Conservation (phyloP, 2,797 vertebrate genomes). For the Pelobates cultripes region DNA sequence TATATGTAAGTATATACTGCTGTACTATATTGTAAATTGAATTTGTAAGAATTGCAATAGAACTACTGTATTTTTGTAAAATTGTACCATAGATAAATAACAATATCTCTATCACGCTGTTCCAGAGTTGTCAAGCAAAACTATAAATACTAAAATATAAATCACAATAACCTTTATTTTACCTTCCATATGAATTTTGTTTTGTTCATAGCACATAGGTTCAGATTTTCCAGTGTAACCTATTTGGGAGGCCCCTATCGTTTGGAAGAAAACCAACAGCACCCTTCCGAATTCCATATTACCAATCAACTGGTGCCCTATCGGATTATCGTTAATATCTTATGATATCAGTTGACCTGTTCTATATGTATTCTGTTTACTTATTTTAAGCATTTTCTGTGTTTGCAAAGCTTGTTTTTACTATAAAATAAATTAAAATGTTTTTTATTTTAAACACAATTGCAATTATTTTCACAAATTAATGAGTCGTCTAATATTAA, state of each 20-base stretch:
- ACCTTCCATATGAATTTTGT: background rate
- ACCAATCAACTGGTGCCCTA: background rate
- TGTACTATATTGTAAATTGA: constrained; percentile 77
- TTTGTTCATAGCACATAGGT: background rate
- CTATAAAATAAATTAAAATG: constrained; percentile 51
- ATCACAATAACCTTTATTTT: constrained; percentile 18
- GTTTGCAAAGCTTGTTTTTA: constrained; percentile 32
- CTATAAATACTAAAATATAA: background rate
- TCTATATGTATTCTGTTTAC: constrained; percentile 31
- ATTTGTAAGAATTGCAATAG: constrained; percentile 75
- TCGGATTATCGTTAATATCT: constrained; percentile 24
- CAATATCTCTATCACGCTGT: constrained; percentile 36
- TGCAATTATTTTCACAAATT: background rate
- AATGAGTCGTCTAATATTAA: background rate
- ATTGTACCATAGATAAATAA: constrained; percentile 72
- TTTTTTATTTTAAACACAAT: constrained; percentile 22
- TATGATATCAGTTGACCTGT: constrained; percentile 29
- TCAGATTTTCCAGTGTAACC: background rate
- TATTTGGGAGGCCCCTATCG: constrained; percentile 6
- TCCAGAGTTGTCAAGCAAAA: constrained; percentile 22
- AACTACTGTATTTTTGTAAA: constrained; percentile 78
- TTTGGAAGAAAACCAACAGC: background rate
- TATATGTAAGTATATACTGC: constrained; percentile 60
- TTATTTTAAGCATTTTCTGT: constrained; percentile 34
- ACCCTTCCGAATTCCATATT: background rate